Base-by-base conservation (phyloP, 1,140 invertebrate genomes). In the Drosophila subpulchrella region DNA sequence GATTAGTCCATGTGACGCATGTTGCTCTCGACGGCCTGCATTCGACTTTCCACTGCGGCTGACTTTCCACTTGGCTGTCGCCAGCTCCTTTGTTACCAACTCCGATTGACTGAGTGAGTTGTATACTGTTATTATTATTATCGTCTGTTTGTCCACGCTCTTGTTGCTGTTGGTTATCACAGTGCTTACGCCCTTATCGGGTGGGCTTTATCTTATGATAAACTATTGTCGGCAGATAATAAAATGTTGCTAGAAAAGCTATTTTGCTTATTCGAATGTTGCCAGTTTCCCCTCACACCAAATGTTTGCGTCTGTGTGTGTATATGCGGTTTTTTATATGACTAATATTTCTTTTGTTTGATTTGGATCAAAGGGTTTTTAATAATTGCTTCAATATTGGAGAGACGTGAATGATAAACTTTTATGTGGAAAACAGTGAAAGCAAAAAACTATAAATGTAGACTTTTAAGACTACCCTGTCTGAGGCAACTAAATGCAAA, bases 111-210 rank as follows among this genome's bases (percentile, higher is more conserved):
- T 62, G 78, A 71, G 56, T 81, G 67, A 60, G 59, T 75, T 82
- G 67, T 78, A 72, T 78, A 83, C 83, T 88, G 56, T 86, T 86
- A 86, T 86, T 86, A 88, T 88, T 86, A 86, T 86, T 86, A 86
- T 83, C 75, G 79, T 88, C 57, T 86, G 83, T 86, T 88, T 86
- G 83, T 86, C 75, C 67, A 73, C 66, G 59, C 67, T 77, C 72
- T 67, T 67, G 63, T 67, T 72, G 60, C 53, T 68, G 51, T 50
- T 57, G 67, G 70, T 88, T 85, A 86, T 85, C 81, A 81, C 82
- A 62, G 78, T 81, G 63, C 81, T 85, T 74, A 79, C 50, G 50
- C 72, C 79, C 83, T 88, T 86, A 86, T 86, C 83, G 67, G 57
- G 68, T 36, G 59, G 83, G 63, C 63, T 77, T 88, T 88, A 88